These are phyloP conservation scores for Astropecten irregularis DNA, from an alignment of 53 echinoderm and acorn worm genomes.

Conservation along the genomic window DNA sequence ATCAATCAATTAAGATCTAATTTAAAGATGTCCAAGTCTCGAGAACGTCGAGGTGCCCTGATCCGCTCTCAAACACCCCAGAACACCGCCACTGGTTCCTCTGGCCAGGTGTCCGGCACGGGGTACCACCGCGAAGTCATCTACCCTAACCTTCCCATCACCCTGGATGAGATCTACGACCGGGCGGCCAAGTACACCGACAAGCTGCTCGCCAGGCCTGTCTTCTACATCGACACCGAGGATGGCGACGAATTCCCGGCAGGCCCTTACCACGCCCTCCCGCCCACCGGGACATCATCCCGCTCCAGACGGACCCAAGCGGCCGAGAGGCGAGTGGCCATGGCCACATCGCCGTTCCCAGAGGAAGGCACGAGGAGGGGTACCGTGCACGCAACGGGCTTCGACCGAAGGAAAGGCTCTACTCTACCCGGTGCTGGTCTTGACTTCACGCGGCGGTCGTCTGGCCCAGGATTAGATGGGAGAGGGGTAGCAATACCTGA, in stretches of 20 bases:
- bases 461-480: neutral
- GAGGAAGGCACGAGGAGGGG: neutral
- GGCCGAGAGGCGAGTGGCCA: constrained; percentile 30
- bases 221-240: constrained; percentile 62
- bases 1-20: no score
- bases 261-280: no score
- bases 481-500: constrained; percentile 5
- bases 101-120: neutral
- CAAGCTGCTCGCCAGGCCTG: constrained; percentile 69
- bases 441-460: constrained; percentile 2
- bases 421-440: neutral
- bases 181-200: constrained; percentile 73
- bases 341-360: constrained; percentile 12
- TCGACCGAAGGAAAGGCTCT: neutral
- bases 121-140: constrained; percentile 55
- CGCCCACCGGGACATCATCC: neutral
- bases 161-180: constrained; percentile 93
- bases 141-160: constrained; percentile 70
- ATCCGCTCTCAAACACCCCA: constrained; percentile 2
- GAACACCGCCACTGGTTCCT: constrained; percentile 19
- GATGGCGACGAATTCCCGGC: constrained; percentile 8
- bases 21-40: constrained; percentile 2
- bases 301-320: no score
- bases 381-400: neutral
- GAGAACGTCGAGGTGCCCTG: constrained; percentile 16